A percentile compares a stretch with the other conserved stretches of the same genome.
These are phyloP conservation scores for Psittacus erithacus DNA, from an alignment of 2,113 vertebrate species.

Conservation along the genomic window DNA sequence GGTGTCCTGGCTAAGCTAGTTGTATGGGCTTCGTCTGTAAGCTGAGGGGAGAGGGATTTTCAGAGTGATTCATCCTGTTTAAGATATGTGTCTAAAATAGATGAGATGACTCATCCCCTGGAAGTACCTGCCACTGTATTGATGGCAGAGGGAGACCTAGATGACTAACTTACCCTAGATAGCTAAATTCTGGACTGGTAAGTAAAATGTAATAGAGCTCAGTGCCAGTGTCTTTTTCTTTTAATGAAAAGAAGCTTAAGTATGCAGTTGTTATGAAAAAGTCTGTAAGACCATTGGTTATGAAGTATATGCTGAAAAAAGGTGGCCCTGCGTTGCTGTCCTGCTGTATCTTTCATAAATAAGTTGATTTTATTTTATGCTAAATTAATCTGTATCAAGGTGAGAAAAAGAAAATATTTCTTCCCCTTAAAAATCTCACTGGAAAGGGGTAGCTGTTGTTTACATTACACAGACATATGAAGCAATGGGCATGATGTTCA, in stretches of 20 bases:
- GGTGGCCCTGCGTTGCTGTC: background rate
- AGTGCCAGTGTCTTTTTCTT: background rate
- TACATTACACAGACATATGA: background rate
- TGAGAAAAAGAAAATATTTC: background rate
- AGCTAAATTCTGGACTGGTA: constrained; percentile 10
- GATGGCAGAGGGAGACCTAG: constrained; percentile 57
- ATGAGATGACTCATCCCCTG: constrained; percentile 45
- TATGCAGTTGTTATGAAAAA: background rate
- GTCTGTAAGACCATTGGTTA: background rate
- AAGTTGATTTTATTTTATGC: background rate
- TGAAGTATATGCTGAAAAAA: background rate
- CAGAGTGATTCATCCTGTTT: constrained; percentile 44
- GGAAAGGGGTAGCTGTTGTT: background rate
- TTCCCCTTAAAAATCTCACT: background rate
- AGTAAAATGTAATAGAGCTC: background rate
- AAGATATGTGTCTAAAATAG: constrained; percentile 53
- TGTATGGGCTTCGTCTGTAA: constrained; percentile 4
- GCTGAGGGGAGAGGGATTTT: constrained; percentile 20
- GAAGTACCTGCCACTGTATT: constrained; percentile 57
- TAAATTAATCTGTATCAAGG: background rate
- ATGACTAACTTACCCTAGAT: constrained; percentile 48
- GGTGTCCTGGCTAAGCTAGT: background rate
- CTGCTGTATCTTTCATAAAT: background rate
- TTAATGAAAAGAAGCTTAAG: background rate
- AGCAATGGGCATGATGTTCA: background rate